Percentiles rank a stretch among this genome's conserved stretches.
Evolutionary conservation across 1,140 invertebrate genomes (phyloP).

Genomic region (Matsumurasca onukii): DNA sequence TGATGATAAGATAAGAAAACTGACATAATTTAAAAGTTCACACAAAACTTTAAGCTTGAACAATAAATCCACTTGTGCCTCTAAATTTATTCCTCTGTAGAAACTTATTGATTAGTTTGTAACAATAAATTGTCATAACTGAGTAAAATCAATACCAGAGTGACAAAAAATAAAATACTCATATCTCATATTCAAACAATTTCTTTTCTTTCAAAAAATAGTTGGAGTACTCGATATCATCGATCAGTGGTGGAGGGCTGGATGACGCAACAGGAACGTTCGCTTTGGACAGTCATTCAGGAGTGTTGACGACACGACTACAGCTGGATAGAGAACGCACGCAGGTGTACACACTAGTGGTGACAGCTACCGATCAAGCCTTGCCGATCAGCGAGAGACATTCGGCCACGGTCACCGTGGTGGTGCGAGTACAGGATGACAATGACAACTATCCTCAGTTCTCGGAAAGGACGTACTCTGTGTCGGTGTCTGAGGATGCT

Average conservation of each 20-base stretch:
- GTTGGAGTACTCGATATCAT: conserved; percentile 76
- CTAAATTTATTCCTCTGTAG: no score
- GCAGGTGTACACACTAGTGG: conserved; percentile 81
- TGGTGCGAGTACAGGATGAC: conserved; percentile 85
- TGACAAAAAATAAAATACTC: no score
- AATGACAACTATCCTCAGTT: conserved; percentile 98
- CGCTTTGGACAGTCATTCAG: conserved; percentile 76
- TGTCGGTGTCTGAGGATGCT: conserved; percentile 84
- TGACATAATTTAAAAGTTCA: neutral
- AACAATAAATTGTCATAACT: no score
- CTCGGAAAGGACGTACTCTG: conserved; percentile 83
- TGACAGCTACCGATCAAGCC: conserved; percentile 83
- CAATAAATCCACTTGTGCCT: no score
- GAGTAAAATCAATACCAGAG: no score
- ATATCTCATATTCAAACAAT: no score
- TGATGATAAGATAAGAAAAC: neutral
- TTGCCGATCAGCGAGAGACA: conserved; percentile 60
- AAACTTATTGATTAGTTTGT: no score
- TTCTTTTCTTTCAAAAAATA: conserved; percentile 36
- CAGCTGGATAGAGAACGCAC: conserved; percentile 85
- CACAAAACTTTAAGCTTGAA: no score
- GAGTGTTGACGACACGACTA: conserved; percentile 80
- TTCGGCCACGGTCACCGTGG: conserved; percentile 70
- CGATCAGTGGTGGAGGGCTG: conserved; percentile 60
- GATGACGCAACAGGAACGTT: conserved; percentile 56